These are phyloP conservation scores for Cynodonichthys magdalenae DNA, from an alignment of 2,797 vertebrate species.

Conservation along the genomic window DNA sequence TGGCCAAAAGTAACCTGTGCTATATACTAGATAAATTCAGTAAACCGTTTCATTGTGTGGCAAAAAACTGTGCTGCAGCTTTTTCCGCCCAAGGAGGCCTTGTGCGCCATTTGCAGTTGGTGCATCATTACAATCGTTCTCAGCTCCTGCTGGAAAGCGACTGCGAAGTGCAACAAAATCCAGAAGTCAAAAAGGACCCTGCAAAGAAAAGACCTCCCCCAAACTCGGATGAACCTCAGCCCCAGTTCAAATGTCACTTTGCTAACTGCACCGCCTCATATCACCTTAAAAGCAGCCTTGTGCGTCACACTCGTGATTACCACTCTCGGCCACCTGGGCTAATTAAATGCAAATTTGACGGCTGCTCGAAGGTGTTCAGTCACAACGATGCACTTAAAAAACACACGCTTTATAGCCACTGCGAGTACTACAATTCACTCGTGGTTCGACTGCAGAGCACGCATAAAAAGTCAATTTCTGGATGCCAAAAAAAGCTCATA, in stretches of 20 bases:
- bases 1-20: conserved; percentile 91
- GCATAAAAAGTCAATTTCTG: conserved; percentile 84
- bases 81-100: conserved; percentile 93
- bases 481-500: conserved; percentile 86
- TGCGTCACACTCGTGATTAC: conserved; percentile 84
- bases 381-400: conserved; percentile 87
- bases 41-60: conserved; percentile 95
- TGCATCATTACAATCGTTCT: conserved; percentile 93
- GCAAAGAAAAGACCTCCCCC: conserved; percentile 58
- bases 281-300: conserved; percentile 91
- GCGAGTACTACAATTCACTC: conserved; percentile 87
- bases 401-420: conserved; percentile 88
- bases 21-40: conserved; percentile 93
- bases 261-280: conserved; percentile 88
- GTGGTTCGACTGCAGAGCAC: conserved; percentile 88
- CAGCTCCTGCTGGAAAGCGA: conserved; percentile 93
- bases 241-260: conserved; percentile 88
- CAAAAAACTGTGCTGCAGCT: conserved; percentile 91
- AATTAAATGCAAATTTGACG: conserved; percentile 89
- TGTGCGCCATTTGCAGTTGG: conserved; percentile 90
- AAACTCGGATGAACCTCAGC: conserved; percentile 80
- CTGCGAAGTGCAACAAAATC: conserved; percentile 63
- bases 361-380: conserved; percentile 88
- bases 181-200: conserved; percentile 85
- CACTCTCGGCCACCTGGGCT: conserved; percentile 65